Percentiles rank a stretch among this genome's conserved stretches.
phyloP scores from a whole-genome alignment of 2,113 vertebrate genomes.

The Noctilio leporinus region DNA sequence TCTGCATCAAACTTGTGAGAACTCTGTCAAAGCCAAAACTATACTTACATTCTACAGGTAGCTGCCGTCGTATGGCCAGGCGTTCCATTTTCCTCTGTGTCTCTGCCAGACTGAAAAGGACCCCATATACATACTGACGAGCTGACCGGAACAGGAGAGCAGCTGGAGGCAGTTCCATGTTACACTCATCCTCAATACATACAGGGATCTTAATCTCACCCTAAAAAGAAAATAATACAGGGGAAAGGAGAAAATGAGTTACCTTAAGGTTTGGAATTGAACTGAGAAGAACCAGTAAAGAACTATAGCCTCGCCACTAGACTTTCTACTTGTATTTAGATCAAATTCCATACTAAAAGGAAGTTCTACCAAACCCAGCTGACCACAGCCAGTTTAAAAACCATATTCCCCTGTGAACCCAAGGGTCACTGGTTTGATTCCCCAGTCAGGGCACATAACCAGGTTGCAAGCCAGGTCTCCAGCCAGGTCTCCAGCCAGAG shows the following conservation, averaged over 20 bases:
- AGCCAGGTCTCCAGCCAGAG: no score
- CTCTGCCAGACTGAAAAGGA: conserved; percentile 93
- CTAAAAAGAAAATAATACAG: conserved; percentile 70
- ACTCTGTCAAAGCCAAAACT: background rate
- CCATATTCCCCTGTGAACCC: background rate
- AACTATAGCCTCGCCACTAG: background rate
- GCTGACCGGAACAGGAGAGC: conserved; percentile 88
- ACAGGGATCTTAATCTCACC: conserved; percentile 94
- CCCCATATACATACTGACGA: conserved; percentile 89
- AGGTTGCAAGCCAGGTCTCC: no score
- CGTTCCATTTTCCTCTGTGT: conserved; percentile 89
- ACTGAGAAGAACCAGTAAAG: conserved; percentile 16
- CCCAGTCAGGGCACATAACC: no score
- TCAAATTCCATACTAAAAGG: conserved; percentile 17
- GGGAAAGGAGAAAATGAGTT: conserved; percentile 29
- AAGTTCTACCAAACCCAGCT: background rate
- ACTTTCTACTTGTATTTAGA: conserved; percentile 30
- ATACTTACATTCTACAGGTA: conserved; percentile 83
- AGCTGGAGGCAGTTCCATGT: conserved; percentile 89
- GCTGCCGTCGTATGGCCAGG: conserved; percentile 84
- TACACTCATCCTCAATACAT: conserved; percentile 93
- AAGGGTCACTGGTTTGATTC: no score
- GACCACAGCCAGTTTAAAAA: background rate
- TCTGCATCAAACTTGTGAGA: background rate
- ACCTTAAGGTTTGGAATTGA: conserved; percentile 10